Conservation (phyloP, 2,888 invertebrate species). For the Heliconius hortense region DNA sequence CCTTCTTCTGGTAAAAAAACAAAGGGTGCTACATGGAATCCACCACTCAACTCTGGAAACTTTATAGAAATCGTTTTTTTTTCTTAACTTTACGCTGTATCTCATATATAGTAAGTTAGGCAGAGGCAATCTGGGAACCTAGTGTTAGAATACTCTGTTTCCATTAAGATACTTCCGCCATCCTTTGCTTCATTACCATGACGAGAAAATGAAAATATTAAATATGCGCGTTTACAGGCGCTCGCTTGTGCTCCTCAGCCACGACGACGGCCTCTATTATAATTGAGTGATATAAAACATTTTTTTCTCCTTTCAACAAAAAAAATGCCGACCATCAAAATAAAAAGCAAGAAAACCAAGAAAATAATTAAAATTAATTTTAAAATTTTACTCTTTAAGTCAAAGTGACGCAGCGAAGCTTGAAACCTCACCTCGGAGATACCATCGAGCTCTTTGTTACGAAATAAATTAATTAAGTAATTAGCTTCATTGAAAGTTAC, state of each 20-base stretch:
- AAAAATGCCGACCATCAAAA: not conserved
- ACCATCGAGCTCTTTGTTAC: conserved; percentile 5
- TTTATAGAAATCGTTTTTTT: too few relatives aligned
- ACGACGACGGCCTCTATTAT: not conserved
- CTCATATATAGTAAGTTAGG: too few relatives aligned
- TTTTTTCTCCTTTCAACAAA: not conserved
- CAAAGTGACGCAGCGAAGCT: conserved; percentile 19
- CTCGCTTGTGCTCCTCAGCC: not conserved
- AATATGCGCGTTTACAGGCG: not conserved
- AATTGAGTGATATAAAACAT: not conserved
- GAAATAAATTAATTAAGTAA: conserved; percentile 14
- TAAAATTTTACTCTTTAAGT: conserved; percentile 2
- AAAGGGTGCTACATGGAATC: too few relatives aligned
- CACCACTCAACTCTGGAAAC: too few relatives aligned
- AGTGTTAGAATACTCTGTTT: too few relatives aligned
- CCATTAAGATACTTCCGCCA: too few relatives aligned
- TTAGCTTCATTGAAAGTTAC: not conserved
- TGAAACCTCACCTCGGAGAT: conserved; percentile 18
- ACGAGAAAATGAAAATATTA: not conserved
- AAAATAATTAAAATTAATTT: conserved; percentile 12
- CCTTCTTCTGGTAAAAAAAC: not conserved
- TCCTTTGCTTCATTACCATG: not conserved
- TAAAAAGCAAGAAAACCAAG: not conserved
- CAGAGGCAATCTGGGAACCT: too few relatives aligned
- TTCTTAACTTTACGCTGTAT: too few relatives aligned